Conservation (phyloP, 2,797 vertebrate species). For the Pelodytes ibericus region DNA sequence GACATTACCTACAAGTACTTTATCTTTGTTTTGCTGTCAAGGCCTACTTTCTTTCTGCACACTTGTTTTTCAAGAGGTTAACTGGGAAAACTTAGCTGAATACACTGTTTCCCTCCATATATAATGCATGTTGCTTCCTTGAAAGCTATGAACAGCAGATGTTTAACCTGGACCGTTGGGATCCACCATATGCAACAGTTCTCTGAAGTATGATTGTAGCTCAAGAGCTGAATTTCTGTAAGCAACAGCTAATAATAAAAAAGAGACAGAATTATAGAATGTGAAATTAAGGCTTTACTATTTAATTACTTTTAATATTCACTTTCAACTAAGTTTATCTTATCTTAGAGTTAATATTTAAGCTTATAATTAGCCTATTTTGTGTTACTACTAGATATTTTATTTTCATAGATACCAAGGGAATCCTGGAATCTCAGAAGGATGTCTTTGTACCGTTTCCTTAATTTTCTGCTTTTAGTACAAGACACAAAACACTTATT, state of each 20-base stretch:
- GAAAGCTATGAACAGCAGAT: constrained; percentile 33
- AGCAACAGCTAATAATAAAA: background rate
- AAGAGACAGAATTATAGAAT: background rate
- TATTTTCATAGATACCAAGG: too few species aligned
- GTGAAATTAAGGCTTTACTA: background rate
- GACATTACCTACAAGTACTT: constrained; percentile 30
- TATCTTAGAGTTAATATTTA: too few species aligned
- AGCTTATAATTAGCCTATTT: too few species aligned
- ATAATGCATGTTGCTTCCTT: constrained; percentile 33
- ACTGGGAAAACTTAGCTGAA: constrained; percentile 16
- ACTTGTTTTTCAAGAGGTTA: constrained; percentile 35
- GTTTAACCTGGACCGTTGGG: constrained; percentile 34
- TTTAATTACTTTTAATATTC: too few species aligned
- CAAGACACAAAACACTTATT: too few species aligned
- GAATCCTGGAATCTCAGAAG: too few species aligned
- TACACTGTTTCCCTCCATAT: constrained; percentile 19
- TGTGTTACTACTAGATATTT: too few species aligned
- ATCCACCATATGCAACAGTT: constrained; percentile 29
- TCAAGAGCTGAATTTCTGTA: constrained; percentile 15
- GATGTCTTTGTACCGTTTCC: too few species aligned
- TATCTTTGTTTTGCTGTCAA: constrained; percentile 39
- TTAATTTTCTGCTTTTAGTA: too few species aligned
- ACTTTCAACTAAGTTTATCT: too few species aligned
- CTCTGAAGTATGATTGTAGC: constrained; percentile 26
- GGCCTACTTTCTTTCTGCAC: constrained; percentile 20